A percentile compares a stretch with the other conserved stretches of the same genome.
Conservation (phyloP, 30 jellyfish, hydroid and myxozoan genomes). For the Pelagia noctiluca region DNA sequence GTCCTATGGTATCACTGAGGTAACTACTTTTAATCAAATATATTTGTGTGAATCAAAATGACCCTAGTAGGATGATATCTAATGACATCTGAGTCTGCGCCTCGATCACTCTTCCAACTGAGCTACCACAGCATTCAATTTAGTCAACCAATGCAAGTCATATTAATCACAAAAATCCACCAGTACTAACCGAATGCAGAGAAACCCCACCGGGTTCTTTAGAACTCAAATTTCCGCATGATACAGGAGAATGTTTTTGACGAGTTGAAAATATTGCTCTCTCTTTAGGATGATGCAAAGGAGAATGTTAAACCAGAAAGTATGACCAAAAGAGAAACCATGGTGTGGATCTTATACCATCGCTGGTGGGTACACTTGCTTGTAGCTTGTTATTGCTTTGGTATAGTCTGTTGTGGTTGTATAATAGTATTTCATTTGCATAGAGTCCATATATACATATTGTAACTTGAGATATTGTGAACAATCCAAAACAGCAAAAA, state of each 20-base stretch:
- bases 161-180: too few relatives aligned
- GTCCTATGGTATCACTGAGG: conserved; percentile 62
- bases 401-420: not conserved
- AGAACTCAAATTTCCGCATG: not conserved
- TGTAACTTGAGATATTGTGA: not conserved
- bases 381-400: not conserved
- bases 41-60: not conserved
- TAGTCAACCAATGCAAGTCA: not conserved
- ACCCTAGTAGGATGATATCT: not conserved
- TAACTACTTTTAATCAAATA: not conserved
- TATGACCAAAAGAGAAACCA: conserved; percentile 45
- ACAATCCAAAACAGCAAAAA: not conserved
- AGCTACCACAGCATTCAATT: too few relatives aligned
- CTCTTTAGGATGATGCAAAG: conserved; percentile 4
- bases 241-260: not conserved
- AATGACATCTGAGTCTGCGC: not conserved
- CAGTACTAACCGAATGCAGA: not conserved
- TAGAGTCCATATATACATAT: not conserved
- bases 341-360: conserved; percentile 59
- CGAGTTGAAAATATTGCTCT: not conserved
- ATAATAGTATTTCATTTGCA: not conserved
- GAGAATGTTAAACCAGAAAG: conserved; percentile 25
- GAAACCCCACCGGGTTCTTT: not conserved
- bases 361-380: conserved; percentile 42
- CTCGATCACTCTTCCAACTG: too few relatives aligned